Base-by-base conservation (phyloP, 2,888 invertebrate genomes). In the Napeogenes sylphis region DNA sequence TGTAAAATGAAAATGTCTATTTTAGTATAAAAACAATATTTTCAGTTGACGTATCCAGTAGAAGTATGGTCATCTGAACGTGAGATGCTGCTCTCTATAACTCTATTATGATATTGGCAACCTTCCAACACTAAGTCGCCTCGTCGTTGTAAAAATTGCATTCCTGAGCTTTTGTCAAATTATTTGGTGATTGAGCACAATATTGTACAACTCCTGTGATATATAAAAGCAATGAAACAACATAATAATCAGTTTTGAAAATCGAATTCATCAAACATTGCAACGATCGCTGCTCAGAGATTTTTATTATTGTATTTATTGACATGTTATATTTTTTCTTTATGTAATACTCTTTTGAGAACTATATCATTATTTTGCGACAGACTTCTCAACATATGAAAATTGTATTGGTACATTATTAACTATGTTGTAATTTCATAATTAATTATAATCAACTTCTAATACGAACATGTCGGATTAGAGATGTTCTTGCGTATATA, bases 121-220 rank as follows among this genome's bases (percentile, higher is more conserved):
- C n/a, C 8, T 8, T 47, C 68, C 68, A 68, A 62, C n/a, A 58
- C 62, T 56, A 47, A 53, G 35, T 56, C 61, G 51, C 58, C 59
- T 51, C 59, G 59, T 62, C 61, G 61, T 59, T 45, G 58, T 56
- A 67, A 67, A 63, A 67, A 67, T 58, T 61, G 61, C 58, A 61
- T 61, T 59, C 54, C 51, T 38, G 53, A 45, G 51, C 54, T 45
- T 53, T 42, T 32, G 33, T n/a, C 45, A 38, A 54, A 54, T 58
- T 46, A 47, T 47, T 58, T 47, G 46, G 21, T 12, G 38, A 35
- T 55, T 55, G 35, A 55, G 55, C 55, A 42, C 47, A n/a, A 47
- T 14, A 51, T 47, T 14, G 58, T 35, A 58, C 42, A 42, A 42
- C 10, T 35, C 6, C 6, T 42, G 2, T 42, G 10, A 42, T 42